Base-by-base conservation (phyloP, 2,113 vertebrate genomes). In the Cottus gobio region DNA sequence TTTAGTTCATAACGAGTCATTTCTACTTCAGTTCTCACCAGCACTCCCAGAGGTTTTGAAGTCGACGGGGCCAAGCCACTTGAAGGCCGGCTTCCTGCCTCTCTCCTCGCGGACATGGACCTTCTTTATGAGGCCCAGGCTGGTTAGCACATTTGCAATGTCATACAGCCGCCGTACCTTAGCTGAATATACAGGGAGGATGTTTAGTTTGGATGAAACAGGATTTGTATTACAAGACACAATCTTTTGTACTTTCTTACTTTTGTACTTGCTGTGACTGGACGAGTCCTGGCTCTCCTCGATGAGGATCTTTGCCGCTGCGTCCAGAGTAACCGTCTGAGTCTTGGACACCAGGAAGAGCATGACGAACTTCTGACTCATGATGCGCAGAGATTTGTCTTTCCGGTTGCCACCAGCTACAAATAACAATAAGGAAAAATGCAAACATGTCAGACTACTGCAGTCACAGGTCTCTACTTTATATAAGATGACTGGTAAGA, bases 301-400 rank as follows among this genome's bases (percentile, higher is more conserved):
- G 79, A 98, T 99, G 72, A 98, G 92, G 87, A 97, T 96, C 88
- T 97, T 97, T 54, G 97, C 97, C 4, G 97, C 97, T 0, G 96
- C 88, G 42, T 97, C 97, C 79, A 98, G 93, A 36, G 96, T 97
- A 28, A 99, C 96, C 1, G 94, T 96, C 91, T 96, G 96, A 42
- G 96, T 96, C 90, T 95, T 96, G 76, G 97, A 98, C 84, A 97
- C 97, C 71, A 99, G 96, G 94, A 98, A 98, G 42, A 99, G 94
- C 96, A 97, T 98, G 91, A 99, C 97, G 83, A 99, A 99, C 91
- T 98, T 98, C 92, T 98, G 97, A 92, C 97, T 99, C 97, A 99
- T 97, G 88, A 98, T 97, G 76, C 97, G 94, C 85, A 99, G 92
- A 2, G 97, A 99, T 85, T 98, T 98, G 93, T 98, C 97, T 92